A percentile compares a stretch with the other conserved stretches of the same genome.
phyloP scores from a whole-genome alignment of 2,888 invertebrate species.

The Ditylenchus weischeri region DNA sequence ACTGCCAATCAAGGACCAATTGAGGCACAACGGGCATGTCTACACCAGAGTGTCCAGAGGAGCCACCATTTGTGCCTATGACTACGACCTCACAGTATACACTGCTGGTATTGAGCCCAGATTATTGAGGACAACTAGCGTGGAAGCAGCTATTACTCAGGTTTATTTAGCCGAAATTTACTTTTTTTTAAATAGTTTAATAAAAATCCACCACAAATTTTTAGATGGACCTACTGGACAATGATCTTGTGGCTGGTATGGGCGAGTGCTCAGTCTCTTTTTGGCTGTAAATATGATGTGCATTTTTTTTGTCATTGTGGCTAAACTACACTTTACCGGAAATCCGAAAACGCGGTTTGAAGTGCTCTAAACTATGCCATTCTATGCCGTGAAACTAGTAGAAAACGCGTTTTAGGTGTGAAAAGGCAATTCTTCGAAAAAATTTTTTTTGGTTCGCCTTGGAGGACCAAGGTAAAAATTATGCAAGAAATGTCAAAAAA shows the following conservation, averaged over 20 bases:
- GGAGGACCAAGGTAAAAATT: too few relatives aligned
- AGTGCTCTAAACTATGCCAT: too few relatives aligned
- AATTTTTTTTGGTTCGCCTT: too few relatives aligned
- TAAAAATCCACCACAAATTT: not conserved
- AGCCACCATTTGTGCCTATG: slow-evolving; percentile 2
- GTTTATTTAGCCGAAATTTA: not conserved
- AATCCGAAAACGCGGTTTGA: too few relatives aligned
- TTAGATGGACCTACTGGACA: not conserved
- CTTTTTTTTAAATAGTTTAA: not conserved
- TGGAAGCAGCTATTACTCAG: not conserved
- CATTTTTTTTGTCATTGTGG: too few relatives aligned
- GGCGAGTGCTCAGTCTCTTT: slow-evolving; percentile 3
- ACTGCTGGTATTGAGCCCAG: not conserved
- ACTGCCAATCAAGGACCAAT: not conserved
- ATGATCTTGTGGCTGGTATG: not conserved
- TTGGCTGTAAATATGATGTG: not conserved
- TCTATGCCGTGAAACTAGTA: too few relatives aligned
- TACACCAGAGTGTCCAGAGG: not conserved
- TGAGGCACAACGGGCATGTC: too few relatives aligned
- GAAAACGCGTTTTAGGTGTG: too few relatives aligned
- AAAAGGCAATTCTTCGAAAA: too few relatives aligned
- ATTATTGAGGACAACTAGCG: not conserved
- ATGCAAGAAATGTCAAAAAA: too few relatives aligned
- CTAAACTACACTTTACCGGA: too few relatives aligned
- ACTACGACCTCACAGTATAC: not conserved